A percentile compares a stretch with the other conserved stretches of the same genome.
These are phyloP conservation scores for Fregata magnificens DNA, from an alignment of 2,113 vertebrate genomes.

Conservation along the genomic window DNA sequence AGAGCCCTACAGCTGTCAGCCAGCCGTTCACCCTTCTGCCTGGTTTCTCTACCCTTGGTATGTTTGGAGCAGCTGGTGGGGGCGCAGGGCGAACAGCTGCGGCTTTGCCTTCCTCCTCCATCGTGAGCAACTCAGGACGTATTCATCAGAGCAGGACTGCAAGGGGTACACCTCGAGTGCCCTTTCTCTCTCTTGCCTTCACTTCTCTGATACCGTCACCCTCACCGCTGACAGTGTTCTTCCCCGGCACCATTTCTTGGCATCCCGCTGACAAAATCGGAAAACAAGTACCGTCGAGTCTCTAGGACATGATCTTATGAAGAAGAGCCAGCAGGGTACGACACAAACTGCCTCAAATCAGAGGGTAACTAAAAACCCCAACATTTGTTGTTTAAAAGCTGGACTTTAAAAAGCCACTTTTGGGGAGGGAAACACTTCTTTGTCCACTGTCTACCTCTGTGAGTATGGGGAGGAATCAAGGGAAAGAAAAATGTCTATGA, in stretches of 20 bases:
- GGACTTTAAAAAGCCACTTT: not conserved
- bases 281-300: accelerated
- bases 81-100: not conserved
- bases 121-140: accelerated
- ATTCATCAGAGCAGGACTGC: not conserved
- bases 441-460: not conserved
- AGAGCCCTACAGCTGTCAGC: not conserved
- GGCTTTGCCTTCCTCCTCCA: not conserved
- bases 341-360: not conserved
- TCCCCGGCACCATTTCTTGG: not conserved
- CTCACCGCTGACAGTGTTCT: not conserved
- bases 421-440: not conserved
- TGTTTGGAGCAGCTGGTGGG: not conserved
- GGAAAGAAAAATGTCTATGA: not conserved
- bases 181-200: not conserved
- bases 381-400: not conserved
- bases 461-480: not conserved
- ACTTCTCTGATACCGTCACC: not conserved
- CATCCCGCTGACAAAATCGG: not conserved
- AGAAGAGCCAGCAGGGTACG: not conserved
- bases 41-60: not conserved
- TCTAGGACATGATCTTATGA: not conserved
- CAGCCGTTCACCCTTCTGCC: not conserved
- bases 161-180: not conserved
- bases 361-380: not conserved